Percentiles rank a stretch among this genome's conserved stretches.
Evolutionary conservation across 2,113 vertebrate genomes (phyloP).

Genomic region (Scomber japonicus): DNA sequence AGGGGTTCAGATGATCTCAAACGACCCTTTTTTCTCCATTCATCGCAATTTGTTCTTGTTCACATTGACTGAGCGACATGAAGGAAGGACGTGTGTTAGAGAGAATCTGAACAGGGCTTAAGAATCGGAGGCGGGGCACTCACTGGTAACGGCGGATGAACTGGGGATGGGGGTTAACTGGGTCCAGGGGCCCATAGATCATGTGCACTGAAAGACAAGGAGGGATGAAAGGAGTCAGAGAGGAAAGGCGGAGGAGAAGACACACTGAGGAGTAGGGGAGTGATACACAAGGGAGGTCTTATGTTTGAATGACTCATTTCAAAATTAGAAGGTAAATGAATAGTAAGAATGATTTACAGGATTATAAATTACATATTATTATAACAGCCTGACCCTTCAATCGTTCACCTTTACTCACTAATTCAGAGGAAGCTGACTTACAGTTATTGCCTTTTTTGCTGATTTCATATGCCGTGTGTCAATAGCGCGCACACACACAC

Average conservation of each 20-base stretch:
- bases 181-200: slow-evolving; percentile 95
- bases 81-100: neutral
- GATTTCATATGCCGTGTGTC: neutral
- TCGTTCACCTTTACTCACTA: no score
- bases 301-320: no score
- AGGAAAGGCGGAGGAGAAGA: neutral
- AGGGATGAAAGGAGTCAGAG: neutral
- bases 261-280: neutral
- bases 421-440: no score
- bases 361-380: no score
- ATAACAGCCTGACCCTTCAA: no score
- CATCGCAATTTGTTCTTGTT: neutral
- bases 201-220: slow-evolving; percentile 90
- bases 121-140: slow-evolving; percentile 67
- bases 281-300: neutral
- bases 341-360: no score
- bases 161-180: slow-evolving; percentile 92
- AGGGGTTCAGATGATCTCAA: neutral
- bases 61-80: neutral
- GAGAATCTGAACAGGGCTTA: neutral
- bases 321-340: no score
- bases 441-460: neutral
- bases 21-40: neutral
- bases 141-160: slow-evolving; percentile 94
- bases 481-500: slow-evolving; percentile 1